Percentiles rank a stretch among this genome's conserved stretches.
Evolutionary conservation across 2,888 invertebrate genomes (phyloP).

Genomic region (Chrysomela aeneicollis): DNA sequence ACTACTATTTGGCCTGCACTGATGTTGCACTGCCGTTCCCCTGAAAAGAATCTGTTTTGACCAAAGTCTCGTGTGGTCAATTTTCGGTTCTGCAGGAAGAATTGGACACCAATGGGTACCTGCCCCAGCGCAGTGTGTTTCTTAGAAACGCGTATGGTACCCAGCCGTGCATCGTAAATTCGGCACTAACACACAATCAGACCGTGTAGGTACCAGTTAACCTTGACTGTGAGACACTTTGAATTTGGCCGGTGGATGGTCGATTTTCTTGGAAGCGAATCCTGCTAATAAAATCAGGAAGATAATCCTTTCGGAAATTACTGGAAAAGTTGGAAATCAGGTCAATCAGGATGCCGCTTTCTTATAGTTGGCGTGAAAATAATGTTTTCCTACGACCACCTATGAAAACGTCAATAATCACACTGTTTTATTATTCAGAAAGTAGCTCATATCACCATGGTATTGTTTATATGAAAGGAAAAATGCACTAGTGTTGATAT

Average conservation of each 20-base stretch:
- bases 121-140: slow-evolving; percentile 26
- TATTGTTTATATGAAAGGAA: no score
- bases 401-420: no score
- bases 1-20: slow-evolving; percentile 28
- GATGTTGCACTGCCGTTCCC: not conserved
- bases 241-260: slow-evolving; percentile 7
- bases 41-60: slow-evolving; percentile 29
- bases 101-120: slow-evolving; percentile 41
- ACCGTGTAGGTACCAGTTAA: slow-evolving; percentile 44
- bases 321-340: no score
- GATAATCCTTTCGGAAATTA: no score
- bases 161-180: slow-evolving; percentile 44
- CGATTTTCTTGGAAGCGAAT: not conserved
- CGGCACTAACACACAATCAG: slow-evolving; percentile 44
- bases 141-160: not conserved
- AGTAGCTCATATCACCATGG: no score
- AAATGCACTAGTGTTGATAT: no score
- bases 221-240: slow-evolving; percentile 43
- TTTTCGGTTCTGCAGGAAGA: slow-evolving; percentile 35
- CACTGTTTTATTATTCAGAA: no score
- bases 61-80: slow-evolving; percentile 27
- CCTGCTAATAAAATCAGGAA: no score
- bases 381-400: no score
- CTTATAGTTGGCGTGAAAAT: no score
- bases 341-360: no score